Base-by-base conservation (phyloP, 2,888 invertebrate genomes). In the Leucania comma region DNA sequence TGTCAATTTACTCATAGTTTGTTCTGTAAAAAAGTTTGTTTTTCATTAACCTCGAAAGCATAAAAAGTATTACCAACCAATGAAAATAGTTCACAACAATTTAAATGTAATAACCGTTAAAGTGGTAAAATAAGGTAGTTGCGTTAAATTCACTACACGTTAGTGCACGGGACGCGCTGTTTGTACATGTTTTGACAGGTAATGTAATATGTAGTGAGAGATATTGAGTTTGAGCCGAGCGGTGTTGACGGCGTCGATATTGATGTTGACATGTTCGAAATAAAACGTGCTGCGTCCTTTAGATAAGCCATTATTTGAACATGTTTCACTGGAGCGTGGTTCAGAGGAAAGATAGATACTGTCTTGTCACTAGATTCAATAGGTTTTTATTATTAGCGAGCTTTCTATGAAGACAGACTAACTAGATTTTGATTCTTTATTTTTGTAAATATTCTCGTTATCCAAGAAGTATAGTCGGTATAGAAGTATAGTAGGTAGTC, bases 121-220 rank as follows among this genome's bases (percentile, higher is more conserved):
- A 76, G 54, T 60, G 53, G 20, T 38, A 65, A 42, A 68, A 76
- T 53, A 72, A 69, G 58, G 71, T 64, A 58, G 60, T 22, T 66
- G 57, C 26, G 70, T 66, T 77, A 32, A 78, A 84, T 86, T 83
- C 76, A 60, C 66, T 63, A 69, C 83, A 87, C 84, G 86, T 78
- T 75, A 78, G 54, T 57, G 64, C 79, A 81, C 75, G 81, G 77
- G 68, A 62, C 72, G 61, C 78, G 82, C 83, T 90, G 87, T 89
- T 89, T 87, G 88, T 85, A 85, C 85, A 89, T 88, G 90, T 91
- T 90, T 89, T 91, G 93, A 92, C 91, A 88, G 88, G 88, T 91
- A 91, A 91, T 90, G 89, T 90, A 90, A 92, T 92, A 91, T 90
- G 90, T 89, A 90, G 86, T 88, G 88, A 86, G 90, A 90, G 82